Evolutionary conservation across 2,113 vertebrate species (phyloP).

Genomic region (Ciconia stormi): DNA sequence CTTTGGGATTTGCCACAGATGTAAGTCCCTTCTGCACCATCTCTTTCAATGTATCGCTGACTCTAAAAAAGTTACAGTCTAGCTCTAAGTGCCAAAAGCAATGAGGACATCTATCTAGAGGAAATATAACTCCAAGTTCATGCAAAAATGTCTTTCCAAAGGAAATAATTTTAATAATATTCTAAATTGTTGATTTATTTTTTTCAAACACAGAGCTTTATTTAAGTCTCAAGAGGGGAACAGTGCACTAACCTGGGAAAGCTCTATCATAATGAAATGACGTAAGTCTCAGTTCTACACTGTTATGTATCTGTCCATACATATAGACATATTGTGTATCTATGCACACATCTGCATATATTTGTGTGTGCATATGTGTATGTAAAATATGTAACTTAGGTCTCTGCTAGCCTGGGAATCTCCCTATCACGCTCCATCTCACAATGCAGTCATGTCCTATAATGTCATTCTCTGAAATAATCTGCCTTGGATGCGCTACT

Average conservation of each 20-base stretch:
- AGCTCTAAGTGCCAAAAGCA: background rate
- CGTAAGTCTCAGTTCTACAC: background rate
- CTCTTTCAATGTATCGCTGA: background rate
- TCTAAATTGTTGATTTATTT: background rate
- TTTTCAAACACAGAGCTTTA: background rate
- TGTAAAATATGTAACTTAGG: background rate
- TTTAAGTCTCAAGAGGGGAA: background rate
- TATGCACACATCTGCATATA: background rate
- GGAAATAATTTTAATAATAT: background rate
- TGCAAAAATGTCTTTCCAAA: background rate
- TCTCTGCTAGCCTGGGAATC: background rate
- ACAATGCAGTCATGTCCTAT: background rate
- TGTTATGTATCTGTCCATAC: background rate
- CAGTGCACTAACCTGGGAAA: background rate
- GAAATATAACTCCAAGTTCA: background rate
- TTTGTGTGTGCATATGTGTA: background rate
- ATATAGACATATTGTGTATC: background rate
- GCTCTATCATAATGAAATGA: background rate
- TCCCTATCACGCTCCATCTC: background rate
- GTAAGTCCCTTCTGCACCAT: constrained; percentile 5
- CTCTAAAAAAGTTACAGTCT: background rate
- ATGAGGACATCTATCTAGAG: background rate
- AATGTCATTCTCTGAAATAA: constrained; percentile 8
- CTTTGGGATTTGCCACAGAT: constrained; percentile 4
- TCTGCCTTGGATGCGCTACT: background rate